Evolutionary conservation across 2,113 vertebrate genomes (phyloP), one percentile per base, ranked within the genome.

Genomic region (Oceanites oceanicus): DNA sequence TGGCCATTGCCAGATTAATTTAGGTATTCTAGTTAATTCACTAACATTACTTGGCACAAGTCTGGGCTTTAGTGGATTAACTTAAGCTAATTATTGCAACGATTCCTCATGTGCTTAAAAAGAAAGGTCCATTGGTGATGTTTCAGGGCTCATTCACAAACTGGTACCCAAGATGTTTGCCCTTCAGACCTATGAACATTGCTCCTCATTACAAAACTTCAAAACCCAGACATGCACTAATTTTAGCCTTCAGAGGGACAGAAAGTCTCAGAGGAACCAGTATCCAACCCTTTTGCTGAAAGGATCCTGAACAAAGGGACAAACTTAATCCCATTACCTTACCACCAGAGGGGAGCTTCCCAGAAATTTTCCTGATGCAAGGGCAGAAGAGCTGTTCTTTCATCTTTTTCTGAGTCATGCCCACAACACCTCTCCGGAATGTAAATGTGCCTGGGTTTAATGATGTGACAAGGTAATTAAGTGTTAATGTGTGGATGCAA

Each of bases 381-480:
- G 58, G 71, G 36, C 83, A 92, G 94, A 96, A 82, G 20, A 83
- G 36, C 55, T 86, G 82, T 97, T 96, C 97, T 98, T 98, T 98
- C 88, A 98, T 98, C 97, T 96, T 94, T 71, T 71, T 96, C 92
- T 78, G 74, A 87, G 91, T 86, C 67, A 84, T 30, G 21, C 76
- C 75, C 38, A 30, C 80, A 90, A 71, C n/a, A 92, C 96, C 74
- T 96, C 63, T 90, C 75, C 34, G 53, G 95, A 90, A 66, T 44
- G 94, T 94, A 94, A 92, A 79, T 56, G 63, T 56, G 68, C 92
- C 81, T 95, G 75, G 85, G 62, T 97, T 97, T 91, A 97, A 94
- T 96, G 92, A 91, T 92, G 95, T 90, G 92, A 95, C 96, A 76
- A 85, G 67, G 89, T 75, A 97, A 97, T 97, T 96, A 97, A 96